phyloP scores from a whole-genome alignment of 2,888 invertebrate genomes.

The Dysmachus trigonus region DNA sequence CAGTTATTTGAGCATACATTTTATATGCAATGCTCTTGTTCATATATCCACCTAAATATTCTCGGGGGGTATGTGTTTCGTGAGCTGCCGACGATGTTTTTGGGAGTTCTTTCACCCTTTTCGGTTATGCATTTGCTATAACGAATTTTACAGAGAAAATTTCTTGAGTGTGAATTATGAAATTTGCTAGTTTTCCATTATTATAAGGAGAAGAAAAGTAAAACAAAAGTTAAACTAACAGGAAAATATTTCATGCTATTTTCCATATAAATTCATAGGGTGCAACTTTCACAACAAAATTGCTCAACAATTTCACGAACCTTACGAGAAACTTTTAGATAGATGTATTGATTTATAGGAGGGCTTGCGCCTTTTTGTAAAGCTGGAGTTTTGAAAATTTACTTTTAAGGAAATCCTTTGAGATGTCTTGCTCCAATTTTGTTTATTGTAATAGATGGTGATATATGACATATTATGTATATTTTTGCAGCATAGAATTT shows the following conservation, averaged over 20 bases:
- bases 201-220: background rate
- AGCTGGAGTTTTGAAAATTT: background rate
- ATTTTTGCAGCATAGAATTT: too few relatives aligned
- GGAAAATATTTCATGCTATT: background rate
- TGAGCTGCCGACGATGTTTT: background rate
- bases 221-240: background rate
- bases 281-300: background rate
- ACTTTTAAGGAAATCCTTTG: background rate
- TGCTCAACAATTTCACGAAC: background rate
- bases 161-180: background rate
- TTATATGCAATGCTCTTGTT: background rate
- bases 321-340: background rate
- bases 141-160: background rate
- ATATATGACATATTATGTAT: background rate
- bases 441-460: background rate
- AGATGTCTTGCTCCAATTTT: background rate
- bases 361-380: background rate
- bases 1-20: background rate
- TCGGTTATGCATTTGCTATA: background rate
- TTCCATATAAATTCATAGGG: background rate
- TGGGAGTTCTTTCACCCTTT: background rate
- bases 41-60: background rate
- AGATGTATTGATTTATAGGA: background rate
- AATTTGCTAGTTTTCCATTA: background rate
- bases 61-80: background rate